Evolutionary conservation across 1,140 invertebrate species (phyloP).

Genomic region (Bradynema listronoti): DNA sequence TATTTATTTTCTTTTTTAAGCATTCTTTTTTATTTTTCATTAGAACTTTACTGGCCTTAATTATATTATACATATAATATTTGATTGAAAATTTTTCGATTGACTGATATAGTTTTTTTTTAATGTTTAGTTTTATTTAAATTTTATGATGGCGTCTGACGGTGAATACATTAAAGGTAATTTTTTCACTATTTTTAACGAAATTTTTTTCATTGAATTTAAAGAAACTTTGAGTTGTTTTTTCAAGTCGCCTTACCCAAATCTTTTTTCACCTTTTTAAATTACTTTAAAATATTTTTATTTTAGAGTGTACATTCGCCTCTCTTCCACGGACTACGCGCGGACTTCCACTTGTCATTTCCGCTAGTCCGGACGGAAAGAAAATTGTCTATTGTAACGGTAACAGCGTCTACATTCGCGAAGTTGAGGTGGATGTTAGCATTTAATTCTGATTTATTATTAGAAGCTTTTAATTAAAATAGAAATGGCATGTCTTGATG

Average conservation of each 20-base stretch:
- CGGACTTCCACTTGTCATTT: constrained; percentile 83
- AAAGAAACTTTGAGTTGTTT: too few relatives aligned
- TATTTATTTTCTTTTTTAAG: neutral
- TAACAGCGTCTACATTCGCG: constrained; percentile 90
- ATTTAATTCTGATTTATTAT: constrained; percentile 1
- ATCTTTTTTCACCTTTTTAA: too few relatives aligned
- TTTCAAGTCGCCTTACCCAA: too few relatives aligned
- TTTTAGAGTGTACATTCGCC: constrained; percentile 66
- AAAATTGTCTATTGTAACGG: constrained; percentile 95
- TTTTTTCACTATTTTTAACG: constrained; percentile 5
- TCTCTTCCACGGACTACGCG: constrained; percentile 82
- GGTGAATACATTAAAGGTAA: constrained; percentile 32
- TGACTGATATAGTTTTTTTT: too few relatives aligned
- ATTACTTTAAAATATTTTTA: too few relatives aligned
- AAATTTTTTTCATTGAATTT: neutral
- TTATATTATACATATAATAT: too few relatives aligned
- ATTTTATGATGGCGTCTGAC: constrained; percentile 16
- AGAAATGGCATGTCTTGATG: too few relatives aligned
- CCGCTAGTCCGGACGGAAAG: constrained; percentile 89
- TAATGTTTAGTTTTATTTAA: too few relatives aligned
- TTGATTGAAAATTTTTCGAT: too few relatives aligned
- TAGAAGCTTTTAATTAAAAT: constrained; percentile 2
- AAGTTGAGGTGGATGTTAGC: constrained; percentile 72
- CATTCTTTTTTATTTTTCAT: too few relatives aligned
- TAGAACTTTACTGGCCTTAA: too few relatives aligned